Evolutionary conservation across 2,113 vertebrate genomes (phyloP).

Genomic region (Prunella fulvescens): DNA sequence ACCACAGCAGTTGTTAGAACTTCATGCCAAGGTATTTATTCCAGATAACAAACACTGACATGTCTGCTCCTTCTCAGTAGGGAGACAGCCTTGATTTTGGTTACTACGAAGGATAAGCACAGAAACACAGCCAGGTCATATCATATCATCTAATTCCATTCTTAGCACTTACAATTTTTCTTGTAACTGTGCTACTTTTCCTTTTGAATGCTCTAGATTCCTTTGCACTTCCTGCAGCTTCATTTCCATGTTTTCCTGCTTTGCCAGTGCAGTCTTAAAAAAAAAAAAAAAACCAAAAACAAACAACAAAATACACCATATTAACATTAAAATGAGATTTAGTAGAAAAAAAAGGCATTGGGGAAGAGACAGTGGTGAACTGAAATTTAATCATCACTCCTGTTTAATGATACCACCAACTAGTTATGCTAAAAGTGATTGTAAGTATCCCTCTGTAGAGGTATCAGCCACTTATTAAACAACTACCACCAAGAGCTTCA

Average conservation of each 20-base stretch:
- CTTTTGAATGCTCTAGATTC: conserved; percentile 63
- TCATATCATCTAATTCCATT: neutral
- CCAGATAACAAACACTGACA: neutral
- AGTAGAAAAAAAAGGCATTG: neutral
- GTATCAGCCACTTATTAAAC: neutral
- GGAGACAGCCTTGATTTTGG: neutral
- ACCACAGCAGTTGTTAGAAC: neutral
- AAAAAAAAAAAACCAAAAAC: neutral
- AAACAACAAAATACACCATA: neutral
- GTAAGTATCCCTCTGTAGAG: neutral
- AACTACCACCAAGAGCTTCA: neutral
- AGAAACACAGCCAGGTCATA: neutral
- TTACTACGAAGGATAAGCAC: too few species aligned
- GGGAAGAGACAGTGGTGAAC: neutral
- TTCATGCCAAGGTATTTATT: neutral
- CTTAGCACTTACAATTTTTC: conserved; percentile 73
- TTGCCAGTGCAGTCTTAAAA: conserved; percentile 58
- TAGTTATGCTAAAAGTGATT: neutral
- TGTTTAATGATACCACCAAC: neutral
- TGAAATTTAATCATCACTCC: neutral
- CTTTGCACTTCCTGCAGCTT: conserved; percentile 61
- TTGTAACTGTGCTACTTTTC: conserved; percentile 63
- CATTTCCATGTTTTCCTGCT: conserved; percentile 68
- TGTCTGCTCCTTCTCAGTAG: neutral
- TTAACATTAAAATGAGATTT: neutral